Evolutionary conservation across 2,797 vertebrate species (phyloP), one percentile per base, ranked within the genome.

Genomic region (Hydrophis major): DNA sequence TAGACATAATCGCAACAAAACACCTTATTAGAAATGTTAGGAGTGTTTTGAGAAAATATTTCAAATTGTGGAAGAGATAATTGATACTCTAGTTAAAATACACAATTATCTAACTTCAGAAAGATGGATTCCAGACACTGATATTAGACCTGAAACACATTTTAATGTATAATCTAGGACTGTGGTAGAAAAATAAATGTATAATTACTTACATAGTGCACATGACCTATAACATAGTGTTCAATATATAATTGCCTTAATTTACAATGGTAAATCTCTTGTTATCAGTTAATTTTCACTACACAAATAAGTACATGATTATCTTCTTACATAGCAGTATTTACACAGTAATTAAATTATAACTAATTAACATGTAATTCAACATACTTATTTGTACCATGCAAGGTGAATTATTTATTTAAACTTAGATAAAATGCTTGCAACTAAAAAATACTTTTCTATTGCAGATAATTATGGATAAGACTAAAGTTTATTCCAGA

Each of bases 281-380:
- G 94, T 96, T 97, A 97, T 97, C 97, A 97, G 96, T 98, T 98
- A 96, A 97, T 97, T 97, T 95, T 32, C 94, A 90, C 95, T 95
- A 96, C 95, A 95, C 96, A 59, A 94, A 95, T 97, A 95, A 69
- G 96, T 93, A 94, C 96, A 96, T 97, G 97, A 97, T 97, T 96
- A 96, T 96, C 96, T 96, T 95, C 8, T 96, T 92, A 96, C 94
- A 7, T 92, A 69, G 92, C 94, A 56, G 89, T 95, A 93, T 95
- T 96, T 96, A 92, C 92, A 66, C 95, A 56, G 93, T 94, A 94
- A 93, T 97, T 96, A 96, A 94, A 94, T 94, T 90, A 95, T 92
- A 94, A 97, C 96, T 97, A 96, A 98, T 98, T 97, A 97, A 94
- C 95, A 14, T 95, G 91, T 97, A 97, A 97, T 97, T 96, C 95